Conservation (phyloP, 2,888 invertebrate genomes). For the Tetheella fluctuosa region DNA sequence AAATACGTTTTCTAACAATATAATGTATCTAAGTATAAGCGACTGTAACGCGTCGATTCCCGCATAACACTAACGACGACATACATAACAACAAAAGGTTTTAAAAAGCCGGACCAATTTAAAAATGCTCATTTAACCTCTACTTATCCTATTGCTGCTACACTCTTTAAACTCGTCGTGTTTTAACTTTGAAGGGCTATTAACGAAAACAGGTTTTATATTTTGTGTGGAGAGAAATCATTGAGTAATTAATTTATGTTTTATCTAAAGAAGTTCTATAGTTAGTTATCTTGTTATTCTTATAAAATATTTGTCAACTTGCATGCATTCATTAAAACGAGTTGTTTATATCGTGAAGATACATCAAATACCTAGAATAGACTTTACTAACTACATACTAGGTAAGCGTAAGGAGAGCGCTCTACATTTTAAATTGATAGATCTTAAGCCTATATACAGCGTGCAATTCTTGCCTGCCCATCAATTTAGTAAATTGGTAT, state of each 20-base stretch:
- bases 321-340: too few relatives aligned
- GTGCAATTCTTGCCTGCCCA: not conserved
- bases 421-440: too few relatives aligned
- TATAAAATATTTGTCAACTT: not conserved
- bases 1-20: not conserved
- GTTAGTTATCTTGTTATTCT: not conserved
- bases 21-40: not conserved
- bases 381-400: too few relatives aligned
- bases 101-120: not conserved
- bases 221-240: not conserved
- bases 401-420: too few relatives aligned
- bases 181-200: too few relatives aligned
- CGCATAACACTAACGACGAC: not conserved
- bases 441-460: too few relatives aligned
- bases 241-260: too few relatives aligned
- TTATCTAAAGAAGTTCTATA: not conserved
- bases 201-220: not conserved
- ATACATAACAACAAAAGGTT: not conserved
- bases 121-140: not conserved
- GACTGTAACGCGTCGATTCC: not conserved
- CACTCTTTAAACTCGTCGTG: not conserved
- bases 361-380: too few relatives aligned
- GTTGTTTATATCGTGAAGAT: too few relatives aligned
- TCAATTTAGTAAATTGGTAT: constrained; percentile 11
- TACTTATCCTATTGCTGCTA: not conserved